Conservation (phyloP, 2,888 invertebrate species). For the Lepidochitona cinerea region DNA sequence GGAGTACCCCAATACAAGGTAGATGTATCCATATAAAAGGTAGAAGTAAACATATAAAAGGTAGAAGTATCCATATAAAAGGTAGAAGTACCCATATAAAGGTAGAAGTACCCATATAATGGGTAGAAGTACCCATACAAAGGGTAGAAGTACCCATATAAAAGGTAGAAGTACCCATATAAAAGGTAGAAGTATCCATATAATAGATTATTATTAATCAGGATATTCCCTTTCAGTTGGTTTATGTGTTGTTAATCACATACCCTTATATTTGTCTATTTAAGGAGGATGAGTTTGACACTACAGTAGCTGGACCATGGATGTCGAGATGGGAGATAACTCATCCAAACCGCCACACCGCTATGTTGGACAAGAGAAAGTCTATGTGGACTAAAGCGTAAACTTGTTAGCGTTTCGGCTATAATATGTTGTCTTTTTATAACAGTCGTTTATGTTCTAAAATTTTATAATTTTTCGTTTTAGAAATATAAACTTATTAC, state of each 20-base stretch:
- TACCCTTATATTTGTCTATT: not conserved
- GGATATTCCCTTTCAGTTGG: not conserved
- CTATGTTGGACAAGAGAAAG: not conserved
- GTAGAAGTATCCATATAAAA: no score
- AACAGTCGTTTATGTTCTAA: no score
- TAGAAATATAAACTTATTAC: no score
- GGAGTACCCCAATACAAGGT: no score
- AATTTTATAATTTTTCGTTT: no score
- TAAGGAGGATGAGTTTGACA: slow-evolving; percentile 5
- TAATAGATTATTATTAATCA: not conserved
- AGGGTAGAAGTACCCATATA: not conserved
- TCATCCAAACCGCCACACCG: slow-evolving; percentile 20
- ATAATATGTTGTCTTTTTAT: no score
- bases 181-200: not conserved
- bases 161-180: not conserved
- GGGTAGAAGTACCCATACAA: not conserved
- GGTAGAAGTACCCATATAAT: not conserved
- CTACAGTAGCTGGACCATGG: slow-evolving; percentile 21
- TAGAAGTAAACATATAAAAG: no score
- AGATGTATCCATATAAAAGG: no score
- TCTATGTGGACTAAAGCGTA: not conserved
- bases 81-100: no score
- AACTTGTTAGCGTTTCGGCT: no score
- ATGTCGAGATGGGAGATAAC: slow-evolving; percentile 21
- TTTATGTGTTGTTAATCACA: not conserved